These are phyloP conservation scores for Cotesia glomerata DNA, from an alignment of 1,140 invertebrate genomes.

Conservation along the genomic window DNA sequence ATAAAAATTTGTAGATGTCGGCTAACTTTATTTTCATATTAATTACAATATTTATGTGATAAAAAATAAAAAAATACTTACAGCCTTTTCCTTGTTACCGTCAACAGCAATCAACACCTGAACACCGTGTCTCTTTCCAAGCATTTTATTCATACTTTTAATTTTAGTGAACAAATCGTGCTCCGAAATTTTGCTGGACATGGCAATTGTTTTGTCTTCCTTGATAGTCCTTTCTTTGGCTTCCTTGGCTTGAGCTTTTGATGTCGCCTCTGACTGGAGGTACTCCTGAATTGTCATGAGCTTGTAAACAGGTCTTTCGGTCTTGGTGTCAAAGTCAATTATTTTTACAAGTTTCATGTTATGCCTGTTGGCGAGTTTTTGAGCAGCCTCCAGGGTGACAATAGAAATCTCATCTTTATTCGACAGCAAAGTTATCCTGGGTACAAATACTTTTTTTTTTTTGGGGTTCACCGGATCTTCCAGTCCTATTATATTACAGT, in stretches of 20 bases:
- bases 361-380: constrained; percentile 68
- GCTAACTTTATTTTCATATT: too few species aligned
- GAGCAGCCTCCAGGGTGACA: constrained; percentile 63
- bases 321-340: constrained; percentile 68
- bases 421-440: constrained; percentile 24
- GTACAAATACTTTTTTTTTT: constrained; percentile 29
- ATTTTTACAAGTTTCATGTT: constrained; percentile 72
- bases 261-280: constrained; percentile 53
- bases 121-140: constrained; percentile 69
- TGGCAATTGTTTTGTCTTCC: constrained; percentile 48
- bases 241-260: constrained; percentile 27
- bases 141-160: constrained; percentile 69
- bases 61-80: constrained; percentile 27
- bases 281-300: constrained; percentile 57
- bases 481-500: neutral
- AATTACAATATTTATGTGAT: constrained; percentile 9
- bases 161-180: constrained; percentile 68
- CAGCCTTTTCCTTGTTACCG: constrained; percentile 56
- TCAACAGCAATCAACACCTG: constrained; percentile 66
- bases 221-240: constrained; percentile 34
- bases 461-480: constrained; percentile 12
- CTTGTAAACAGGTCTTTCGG: constrained; percentile 69
- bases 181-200: constrained; percentile 68
- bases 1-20: too few species aligned
- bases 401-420: constrained; percentile 34